Evolutionary conservation across 2,888 invertebrate species (phyloP).

Genomic region (Meandrusa payeni): DNA sequence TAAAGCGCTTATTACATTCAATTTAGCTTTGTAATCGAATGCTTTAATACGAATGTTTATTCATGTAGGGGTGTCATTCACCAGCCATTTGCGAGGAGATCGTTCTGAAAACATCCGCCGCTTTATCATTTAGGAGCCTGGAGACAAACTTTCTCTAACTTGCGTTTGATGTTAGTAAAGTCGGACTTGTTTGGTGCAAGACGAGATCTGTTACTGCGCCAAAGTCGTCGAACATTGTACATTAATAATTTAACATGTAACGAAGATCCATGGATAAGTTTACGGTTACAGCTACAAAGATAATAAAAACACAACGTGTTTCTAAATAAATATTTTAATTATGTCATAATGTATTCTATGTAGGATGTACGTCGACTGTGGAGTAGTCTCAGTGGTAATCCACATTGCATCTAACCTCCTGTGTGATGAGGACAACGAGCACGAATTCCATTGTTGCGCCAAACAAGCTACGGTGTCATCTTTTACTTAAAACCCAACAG

Average conservation of each 20-base stretch:
- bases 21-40: constrained; percentile 65
- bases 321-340: too few relatives aligned
- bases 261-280: too few relatives aligned
- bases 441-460: constrained; percentile 26
- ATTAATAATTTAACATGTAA: too few relatives aligned
- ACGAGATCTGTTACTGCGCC: constrained; percentile 20
- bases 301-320: too few relatives aligned
- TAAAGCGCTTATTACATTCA: constrained; percentile 64
- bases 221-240: neutral
- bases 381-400: neutral
- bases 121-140: constrained; percentile 78
- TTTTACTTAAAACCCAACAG: constrained; percentile 35
- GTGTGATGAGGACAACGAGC: neutral
- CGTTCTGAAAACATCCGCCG: constrained; percentile 56
- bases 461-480: constrained; percentile 46
- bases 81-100: constrained; percentile 46
- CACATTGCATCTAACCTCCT: constrained; percentile 13
- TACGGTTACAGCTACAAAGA: too few relatives aligned
- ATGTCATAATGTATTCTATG: too few relatives aligned
- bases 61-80: constrained; percentile 34
- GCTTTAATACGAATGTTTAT: constrained; percentile 40
- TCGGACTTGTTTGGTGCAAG: constrained; percentile 49
- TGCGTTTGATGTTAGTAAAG: constrained; percentile 63
- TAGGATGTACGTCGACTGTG: constrained; percentile 7
- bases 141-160: constrained; percentile 52